These are phyloP conservation scores for Pachycephala philippinensis DNA, from an alignment of 2,113 vertebrate genomes.

Conservation along the genomic window DNA sequence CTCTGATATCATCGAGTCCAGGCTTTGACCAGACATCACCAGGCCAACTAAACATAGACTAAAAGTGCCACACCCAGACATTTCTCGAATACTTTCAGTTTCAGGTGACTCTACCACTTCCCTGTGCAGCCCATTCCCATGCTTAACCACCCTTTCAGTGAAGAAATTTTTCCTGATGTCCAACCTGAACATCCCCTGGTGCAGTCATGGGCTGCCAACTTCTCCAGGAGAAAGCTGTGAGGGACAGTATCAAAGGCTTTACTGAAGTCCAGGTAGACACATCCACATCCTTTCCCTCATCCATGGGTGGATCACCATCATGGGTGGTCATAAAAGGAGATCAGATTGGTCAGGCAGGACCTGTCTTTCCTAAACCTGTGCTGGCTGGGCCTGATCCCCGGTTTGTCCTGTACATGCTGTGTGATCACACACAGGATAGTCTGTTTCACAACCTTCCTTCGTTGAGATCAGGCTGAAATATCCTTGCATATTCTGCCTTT, in stretches of 20 bases:
- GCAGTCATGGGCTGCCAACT: background rate
- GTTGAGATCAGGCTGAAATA: background rate
- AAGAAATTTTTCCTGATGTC: background rate
- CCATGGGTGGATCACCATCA: background rate
- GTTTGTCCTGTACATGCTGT: background rate
- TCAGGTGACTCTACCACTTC: background rate
- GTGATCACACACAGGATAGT: too few relatives aligned
- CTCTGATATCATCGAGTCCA: fast-evolving
- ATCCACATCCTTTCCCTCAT: background rate
- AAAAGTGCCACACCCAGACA: background rate
- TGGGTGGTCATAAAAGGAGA: background rate
- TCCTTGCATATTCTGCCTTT: background rate
- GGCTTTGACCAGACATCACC: background rate
- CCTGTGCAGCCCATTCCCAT: background rate
- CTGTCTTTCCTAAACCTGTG: background rate
- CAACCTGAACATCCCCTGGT: background rate
- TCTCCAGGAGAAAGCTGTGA: background rate
- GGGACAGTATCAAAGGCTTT: background rate
- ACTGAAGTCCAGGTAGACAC: background rate
- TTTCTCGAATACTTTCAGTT: background rate
- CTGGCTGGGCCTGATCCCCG: background rate
- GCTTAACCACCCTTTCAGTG: background rate
- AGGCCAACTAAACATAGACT: background rate
- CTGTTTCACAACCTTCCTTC: background rate
- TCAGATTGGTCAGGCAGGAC: background rate